Percentiles rank a stretch among this genome's conserved stretches.
phyloP scores from a whole-genome alignment of 2,888 invertebrate species.

The Schrankia costaestrigalis region DNA sequence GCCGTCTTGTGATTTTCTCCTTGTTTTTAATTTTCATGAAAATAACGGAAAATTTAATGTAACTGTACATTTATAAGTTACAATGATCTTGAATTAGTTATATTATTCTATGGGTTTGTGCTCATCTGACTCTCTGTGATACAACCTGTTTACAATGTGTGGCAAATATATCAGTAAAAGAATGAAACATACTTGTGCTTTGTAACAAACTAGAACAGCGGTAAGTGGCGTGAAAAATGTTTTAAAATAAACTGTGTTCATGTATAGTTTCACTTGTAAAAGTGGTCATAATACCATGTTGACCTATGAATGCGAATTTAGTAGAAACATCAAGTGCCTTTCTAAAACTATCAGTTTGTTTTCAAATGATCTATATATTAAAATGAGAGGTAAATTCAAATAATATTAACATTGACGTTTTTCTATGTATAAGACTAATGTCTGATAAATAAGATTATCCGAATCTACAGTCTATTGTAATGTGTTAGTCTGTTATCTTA shows the following conservation, averaged over 20 bases:
- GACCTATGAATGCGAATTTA: slow-evolving; percentile 38
- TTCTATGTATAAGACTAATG: no score
- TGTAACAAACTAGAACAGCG: slow-evolving; percentile 61
- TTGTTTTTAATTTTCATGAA: slow-evolving; percentile 63
- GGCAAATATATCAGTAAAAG: slow-evolving; percentile 67
- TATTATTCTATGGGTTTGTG: slow-evolving; percentile 20
- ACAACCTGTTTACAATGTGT: slow-evolving; percentile 61
- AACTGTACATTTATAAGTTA: slow-evolving; percentile 51
- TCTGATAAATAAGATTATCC: slow-evolving; percentile 5
- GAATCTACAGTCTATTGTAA: slow-evolving; percentile 6
- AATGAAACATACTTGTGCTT: slow-evolving; percentile 73
- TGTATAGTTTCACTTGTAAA: slow-evolving; percentile 29
- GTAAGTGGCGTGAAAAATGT: slow-evolving; percentile 55
- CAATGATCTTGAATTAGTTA: slow-evolving; percentile 30
- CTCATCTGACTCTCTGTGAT: slow-evolving; percentile 31
- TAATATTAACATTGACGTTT: no score
- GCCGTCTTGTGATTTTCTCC: slow-evolving; percentile 61
- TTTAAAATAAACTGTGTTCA: slow-evolving; percentile 28
- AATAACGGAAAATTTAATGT: slow-evolving; percentile 70
- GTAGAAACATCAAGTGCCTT: slow-evolving; percentile 48
- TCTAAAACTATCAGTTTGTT: slow-evolving; percentile 62
- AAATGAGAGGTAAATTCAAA: slow-evolving; percentile 13
- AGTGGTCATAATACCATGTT: slow-evolving; percentile 24
- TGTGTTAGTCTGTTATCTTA: slow-evolving; percentile 37
- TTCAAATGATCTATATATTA: slow-evolving; percentile 31